Percentiles rank a stretch among this genome's conserved stretches.
Conservation (phyloP, 1,140 invertebrate genomes). For the Bombus cullumanus region DNA sequence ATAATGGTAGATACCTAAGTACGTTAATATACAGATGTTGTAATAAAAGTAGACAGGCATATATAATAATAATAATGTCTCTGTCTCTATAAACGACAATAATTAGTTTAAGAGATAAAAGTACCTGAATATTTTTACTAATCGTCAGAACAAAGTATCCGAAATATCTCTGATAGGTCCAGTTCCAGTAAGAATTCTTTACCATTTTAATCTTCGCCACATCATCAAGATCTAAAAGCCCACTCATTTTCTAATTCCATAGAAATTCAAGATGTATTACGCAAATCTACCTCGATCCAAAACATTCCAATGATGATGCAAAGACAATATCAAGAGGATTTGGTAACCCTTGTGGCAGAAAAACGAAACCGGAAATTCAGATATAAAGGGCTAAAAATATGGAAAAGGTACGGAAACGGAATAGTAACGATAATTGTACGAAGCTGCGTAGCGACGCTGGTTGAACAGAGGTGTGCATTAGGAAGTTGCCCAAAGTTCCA, state of each 20-base stretch:
- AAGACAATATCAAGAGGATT: background rate
- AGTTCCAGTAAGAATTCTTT: no score
- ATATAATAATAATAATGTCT: background rate
- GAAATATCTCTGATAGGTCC: no score
- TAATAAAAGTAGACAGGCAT: background rate
- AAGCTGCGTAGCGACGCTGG: background rate
- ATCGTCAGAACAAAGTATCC: no score
- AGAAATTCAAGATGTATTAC: no score
- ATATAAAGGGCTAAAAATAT: constrained; percentile 10
- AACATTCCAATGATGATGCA: background rate
- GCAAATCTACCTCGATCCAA: background rate
- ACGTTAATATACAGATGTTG: background rate
- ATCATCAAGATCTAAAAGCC: background rate
- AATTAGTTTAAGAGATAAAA: no score
- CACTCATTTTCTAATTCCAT: background rate
- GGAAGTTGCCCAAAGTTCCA: constrained; percentile 55
- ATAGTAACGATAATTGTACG: constrained; percentile 6
- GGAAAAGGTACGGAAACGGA: background rate
- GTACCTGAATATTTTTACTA: no score
- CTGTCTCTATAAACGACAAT: no score
- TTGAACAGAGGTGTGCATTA: constrained; percentile 2
- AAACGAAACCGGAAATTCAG: background rate
- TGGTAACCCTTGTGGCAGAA: background rate
- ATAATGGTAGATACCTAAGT: background rate
- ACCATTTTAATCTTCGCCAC: no score